Conservation (phyloP, 2,113 vertebrate genomes). For the Penelope pileata region DNA sequence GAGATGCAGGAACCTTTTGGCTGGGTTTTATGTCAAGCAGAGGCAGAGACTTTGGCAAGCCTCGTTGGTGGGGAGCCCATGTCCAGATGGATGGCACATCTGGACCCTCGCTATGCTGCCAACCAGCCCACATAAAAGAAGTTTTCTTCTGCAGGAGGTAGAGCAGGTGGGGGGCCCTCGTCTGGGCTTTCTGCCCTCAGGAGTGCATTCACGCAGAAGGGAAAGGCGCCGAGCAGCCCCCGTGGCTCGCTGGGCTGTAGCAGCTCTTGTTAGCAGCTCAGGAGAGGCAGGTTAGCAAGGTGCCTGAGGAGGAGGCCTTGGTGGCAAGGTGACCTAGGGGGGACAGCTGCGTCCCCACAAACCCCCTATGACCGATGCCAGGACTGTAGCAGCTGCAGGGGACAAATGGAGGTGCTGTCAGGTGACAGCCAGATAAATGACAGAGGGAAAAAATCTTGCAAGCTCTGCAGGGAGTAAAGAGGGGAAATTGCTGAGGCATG, state of each 20-base stretch:
- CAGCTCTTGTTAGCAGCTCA: background rate
- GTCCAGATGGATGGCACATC: background rate
- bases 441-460: background rate
- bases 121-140: background rate
- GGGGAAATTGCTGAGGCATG: background rate
- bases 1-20: background rate
- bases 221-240: background rate
- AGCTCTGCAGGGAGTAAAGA: slow-evolving; percentile 2
- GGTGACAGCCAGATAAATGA: background rate
- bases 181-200: background rate
- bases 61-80: background rate
- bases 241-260: background rate
- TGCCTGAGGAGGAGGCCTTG: background rate
- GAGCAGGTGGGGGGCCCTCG: background rate
- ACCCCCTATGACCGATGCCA: background rate
- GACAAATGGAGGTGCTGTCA: background rate
- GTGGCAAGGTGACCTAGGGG: background rate
- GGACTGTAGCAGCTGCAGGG: background rate
- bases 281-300: background rate
- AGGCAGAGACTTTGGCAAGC: background rate
- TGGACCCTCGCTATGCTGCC: background rate
- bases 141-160: background rate
- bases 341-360: background rate
- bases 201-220: slow-evolving; percentile 2
- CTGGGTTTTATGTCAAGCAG: background rate